phyloP scores from a whole-genome alignment of 2,888 invertebrate species.

The Molorchus minor region DNA sequence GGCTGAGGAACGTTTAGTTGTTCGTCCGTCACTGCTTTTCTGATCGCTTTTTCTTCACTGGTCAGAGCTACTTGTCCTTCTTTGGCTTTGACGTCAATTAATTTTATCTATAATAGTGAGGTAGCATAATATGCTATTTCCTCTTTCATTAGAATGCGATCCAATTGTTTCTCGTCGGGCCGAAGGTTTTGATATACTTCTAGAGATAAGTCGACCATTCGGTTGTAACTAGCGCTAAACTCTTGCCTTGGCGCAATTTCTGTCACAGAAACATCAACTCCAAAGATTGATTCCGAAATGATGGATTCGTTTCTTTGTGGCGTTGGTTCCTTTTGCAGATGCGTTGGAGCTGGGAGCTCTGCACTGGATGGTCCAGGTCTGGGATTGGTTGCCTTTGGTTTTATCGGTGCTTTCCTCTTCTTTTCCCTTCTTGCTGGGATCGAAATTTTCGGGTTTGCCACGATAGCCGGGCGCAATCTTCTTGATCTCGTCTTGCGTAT shows the following conservation, averaged over 20 bases:
- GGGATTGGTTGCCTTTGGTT: too few species aligned
- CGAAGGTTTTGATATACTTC: not conserved
- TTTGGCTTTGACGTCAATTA: constrained; percentile 42
- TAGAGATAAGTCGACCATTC: not conserved
- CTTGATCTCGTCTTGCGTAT: too few species aligned
- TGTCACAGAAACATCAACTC: constrained; percentile 30
- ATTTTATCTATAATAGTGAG: constrained; percentile 37
- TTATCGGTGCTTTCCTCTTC: too few species aligned
- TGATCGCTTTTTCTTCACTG: constrained; percentile 34
- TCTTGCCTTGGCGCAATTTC: constrained; percentile 30
- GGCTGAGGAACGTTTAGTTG: not conserved
- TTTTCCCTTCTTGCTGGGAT: too few species aligned
- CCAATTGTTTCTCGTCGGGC: constrained; percentile 37
- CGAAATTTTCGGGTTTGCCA: too few species aligned
- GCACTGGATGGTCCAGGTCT: too few species aligned
- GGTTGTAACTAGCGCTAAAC: constrained; percentile 15
- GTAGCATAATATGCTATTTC: constrained; percentile 49
- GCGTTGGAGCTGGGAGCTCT: too few species aligned
- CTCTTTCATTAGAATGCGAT: constrained; percentile 40
- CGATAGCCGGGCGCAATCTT: too few species aligned
- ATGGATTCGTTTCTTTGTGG: too few species aligned
- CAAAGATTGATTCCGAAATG: too few species aligned
- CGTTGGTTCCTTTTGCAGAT: too few species aligned
- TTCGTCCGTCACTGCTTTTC: not conserved
- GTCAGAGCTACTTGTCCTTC: not conserved